Base-by-base conservation (phyloP, 1,140 invertebrate species). In the Drosophila jambulina region DNA sequence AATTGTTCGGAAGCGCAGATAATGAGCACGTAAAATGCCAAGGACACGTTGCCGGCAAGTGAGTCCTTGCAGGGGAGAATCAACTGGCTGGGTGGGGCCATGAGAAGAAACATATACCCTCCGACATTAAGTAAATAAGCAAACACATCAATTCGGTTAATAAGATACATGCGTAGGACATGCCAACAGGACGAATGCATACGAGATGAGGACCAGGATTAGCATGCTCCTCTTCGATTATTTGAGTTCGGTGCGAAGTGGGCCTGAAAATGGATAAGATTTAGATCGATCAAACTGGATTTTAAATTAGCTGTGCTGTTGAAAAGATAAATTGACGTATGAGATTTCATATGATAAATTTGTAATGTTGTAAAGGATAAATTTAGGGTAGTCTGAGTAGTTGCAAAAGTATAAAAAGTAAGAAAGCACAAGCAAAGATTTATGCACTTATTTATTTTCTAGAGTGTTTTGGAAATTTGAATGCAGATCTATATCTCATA, bases 1-100 rank as follows among this genome's bases (percentile, higher is more conserved):
- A 88, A 88, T 88, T 88, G 87, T 75, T 84, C 85, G 84, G 78
- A 90, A 84, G 84, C 81, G 25, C 70, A 78, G 74, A 80, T 90
- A 88, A 88, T 90, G 84, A 88, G 80, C 85, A 88, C 85, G 84
- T 90, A 84, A 78, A 75, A 75, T 77, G 80, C 61, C 40, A 69
- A 57, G 49, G 49, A 46, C 48, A 54, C 48, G 63, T 45, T 32
- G 19, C 12, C 13, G n/a, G 34, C 27, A 42, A 32, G 43, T 67
- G 34, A 32, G 65, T 29, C 53, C 21, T 59, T 40, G 49, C 23
- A 8, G 29, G 19, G 45, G 12, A 49, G 60, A 59, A 62, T 3
- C 29, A 38, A 46, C 38, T 43, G 57, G 43, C 32, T 38, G 68
- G n/a, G 60, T 67, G 51, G 62, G 42, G 15, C 51, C 42, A 45